Conservation (phyloP, 2,113 vertebrate species). For the Nyctereutes procyonoides region DNA sequence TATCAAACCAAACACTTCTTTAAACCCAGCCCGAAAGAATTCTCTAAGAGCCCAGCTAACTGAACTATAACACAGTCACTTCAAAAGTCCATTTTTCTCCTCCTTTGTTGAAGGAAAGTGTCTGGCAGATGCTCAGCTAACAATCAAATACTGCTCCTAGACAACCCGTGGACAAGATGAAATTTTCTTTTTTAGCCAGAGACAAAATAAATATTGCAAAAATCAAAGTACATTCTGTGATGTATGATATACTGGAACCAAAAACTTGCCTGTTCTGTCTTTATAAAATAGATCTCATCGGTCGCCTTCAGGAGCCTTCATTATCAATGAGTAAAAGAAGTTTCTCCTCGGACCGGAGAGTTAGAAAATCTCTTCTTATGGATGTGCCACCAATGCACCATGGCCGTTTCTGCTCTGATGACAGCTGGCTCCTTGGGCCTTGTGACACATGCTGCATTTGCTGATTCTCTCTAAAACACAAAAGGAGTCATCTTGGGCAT, state of each 20-base stretch:
- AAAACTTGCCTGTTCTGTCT: background rate
- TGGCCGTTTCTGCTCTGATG: background rate
- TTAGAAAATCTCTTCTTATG: background rate
- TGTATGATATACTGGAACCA: background rate
- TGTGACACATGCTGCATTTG: background rate
- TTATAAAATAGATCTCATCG: background rate
- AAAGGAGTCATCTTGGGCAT: background rate
- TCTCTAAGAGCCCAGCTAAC: background rate
- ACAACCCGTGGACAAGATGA: background rate
- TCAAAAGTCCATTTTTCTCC: constrained; percentile 7
- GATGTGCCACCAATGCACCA: background rate
- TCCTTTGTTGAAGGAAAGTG: background rate
- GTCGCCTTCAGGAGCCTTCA: background rate
- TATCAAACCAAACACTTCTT: background rate
- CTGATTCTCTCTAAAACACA: background rate
- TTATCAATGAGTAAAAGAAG: background rate
- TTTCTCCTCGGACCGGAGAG: background rate
- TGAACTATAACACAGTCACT: constrained; percentile 36
- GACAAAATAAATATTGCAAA: constrained; percentile 55
- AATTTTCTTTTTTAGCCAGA: constrained; percentile 10
- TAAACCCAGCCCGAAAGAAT: background rate
- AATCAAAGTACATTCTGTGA: constrained; percentile 47
- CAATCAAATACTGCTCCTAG: background rate
- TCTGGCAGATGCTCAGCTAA: constrained; percentile 11
- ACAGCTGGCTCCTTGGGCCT: background rate